Evolutionary conservation across 2,888 invertebrate genomes (phyloP).

Genomic region (Cynaeus angustus): DNA sequence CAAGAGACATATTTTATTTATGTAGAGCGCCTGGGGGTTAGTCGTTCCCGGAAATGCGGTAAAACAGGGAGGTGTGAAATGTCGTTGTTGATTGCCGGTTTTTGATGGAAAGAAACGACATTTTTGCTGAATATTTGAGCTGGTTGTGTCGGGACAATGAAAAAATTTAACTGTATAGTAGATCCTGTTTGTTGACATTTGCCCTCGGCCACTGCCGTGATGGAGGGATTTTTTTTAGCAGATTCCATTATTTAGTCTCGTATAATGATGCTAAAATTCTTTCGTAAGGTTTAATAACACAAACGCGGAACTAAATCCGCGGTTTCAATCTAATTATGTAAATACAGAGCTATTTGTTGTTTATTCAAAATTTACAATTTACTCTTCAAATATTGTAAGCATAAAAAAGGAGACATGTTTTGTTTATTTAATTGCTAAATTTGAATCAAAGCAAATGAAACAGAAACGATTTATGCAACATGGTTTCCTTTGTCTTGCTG

Average conservation of each 20-base stretch:
- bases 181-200: constrained; percentile 44
- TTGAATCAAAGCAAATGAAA: no score
- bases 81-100: constrained; percentile 1
- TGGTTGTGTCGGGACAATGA: constrained; percentile 27
- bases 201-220: constrained; percentile 32
- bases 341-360: no score
- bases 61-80: constrained; percentile 2
- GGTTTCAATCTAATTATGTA: not conserved
- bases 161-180: constrained; percentile 37
- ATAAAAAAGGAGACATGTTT: no score
- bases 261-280: constrained; percentile 16
- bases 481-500: no score
- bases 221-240: constrained; percentile 23
- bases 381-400: no score
- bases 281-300: not conserved
- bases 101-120: constrained; percentile 18
- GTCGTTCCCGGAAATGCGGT: not conserved
- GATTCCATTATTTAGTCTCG: constrained; percentile 14
- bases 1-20: not conserved
- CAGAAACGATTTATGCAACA: no score
- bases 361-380: no score
- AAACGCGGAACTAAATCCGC: constrained; percentile 6
- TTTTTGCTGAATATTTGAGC: constrained; percentile 27
- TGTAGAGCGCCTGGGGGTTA: not conserved
- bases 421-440: no score